These are phyloP conservation scores for Natator depressus DNA, from an alignment of 2,113 vertebrate genomes.

Conservation along the genomic window DNA sequence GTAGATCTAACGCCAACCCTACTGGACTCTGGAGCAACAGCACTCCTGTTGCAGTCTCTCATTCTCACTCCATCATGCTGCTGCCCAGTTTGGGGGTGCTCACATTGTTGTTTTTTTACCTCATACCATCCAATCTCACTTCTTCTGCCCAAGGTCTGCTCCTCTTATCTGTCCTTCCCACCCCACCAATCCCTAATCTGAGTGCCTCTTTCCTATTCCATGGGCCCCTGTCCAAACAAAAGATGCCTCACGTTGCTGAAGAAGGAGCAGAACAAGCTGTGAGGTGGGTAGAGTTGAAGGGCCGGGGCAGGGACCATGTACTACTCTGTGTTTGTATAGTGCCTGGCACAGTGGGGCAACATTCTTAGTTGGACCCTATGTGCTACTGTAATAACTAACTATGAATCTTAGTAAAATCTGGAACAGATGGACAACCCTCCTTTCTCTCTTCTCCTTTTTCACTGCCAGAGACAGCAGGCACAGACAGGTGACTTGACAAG, in stretches of 20 bases:
- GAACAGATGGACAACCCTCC: neutral
- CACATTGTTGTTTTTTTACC: neutral
- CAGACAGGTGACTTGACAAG: neutral
- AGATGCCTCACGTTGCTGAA: neutral
- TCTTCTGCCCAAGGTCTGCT: neutral
- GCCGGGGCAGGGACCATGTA: neutral
- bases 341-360: neutral
- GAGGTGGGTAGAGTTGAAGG: neutral
- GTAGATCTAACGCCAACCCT: neutral
- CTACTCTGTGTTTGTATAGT: neutral
- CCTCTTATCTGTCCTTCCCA: neutral
- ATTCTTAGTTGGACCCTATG: neutral
- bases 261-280: neutral
- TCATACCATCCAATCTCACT: neutral
- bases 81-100: neutral
- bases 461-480: neutral
- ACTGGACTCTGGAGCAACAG: neutral
- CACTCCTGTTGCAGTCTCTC: neutral
- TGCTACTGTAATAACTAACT: neutral
- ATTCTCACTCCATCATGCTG: neutral
- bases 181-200: neutral
- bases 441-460: neutral
- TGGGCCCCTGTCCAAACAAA: neutral
- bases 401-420: neutral
- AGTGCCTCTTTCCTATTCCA: neutral